Base-by-base conservation (phyloP, 2,113 vertebrate genomes). In the Butastur rufipennis region DNA sequence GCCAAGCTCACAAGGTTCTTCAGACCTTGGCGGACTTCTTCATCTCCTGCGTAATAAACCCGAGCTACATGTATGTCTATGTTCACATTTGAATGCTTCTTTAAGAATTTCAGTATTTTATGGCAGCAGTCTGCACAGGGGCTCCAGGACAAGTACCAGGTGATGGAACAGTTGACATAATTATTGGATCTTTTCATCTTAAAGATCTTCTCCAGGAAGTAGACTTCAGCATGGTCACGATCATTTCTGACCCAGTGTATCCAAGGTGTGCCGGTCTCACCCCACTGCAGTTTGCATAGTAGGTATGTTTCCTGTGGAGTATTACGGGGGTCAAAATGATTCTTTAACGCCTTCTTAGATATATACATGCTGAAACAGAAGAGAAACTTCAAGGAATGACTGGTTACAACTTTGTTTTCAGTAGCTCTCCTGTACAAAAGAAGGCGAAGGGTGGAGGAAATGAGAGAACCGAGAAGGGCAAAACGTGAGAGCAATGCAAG, bases 1-100 rank as follows among this genome's bases (percentile, higher is more conserved):
- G 0, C 0, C 1, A 3, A 15, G 4, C 0, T 12, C 4, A 0
- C 0, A 22, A 95, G 93, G 0, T 45, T 3, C 67, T 7, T 34
- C 75, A 97, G 79, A 34, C 11, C 61, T 3, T 1, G 3, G 9
- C 3, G 0, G 13, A 0, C 38, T 2, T 0, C 0, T 12, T 3
- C 0, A 2, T 0, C 0, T 4, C 16, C 0, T 9, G 0, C 1
- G 2, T 0, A 2, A 61, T 77, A 78, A 66, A 93, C 7, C 13
- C 85, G n/a, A 22, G 88, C 74, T 9, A 86, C 17, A 0, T 0
- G 0, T 9, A 95, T 90, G 3, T 20, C 0, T 11, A 92, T 52
- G 17, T 3, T 5, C 58, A 96, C 86, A 1, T 95, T 9, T 10
- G 2, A 16, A 29, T 88, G 12, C 2, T 3, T 3, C 31, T 4